Base-by-base conservation (phyloP, 2,113 vertebrate species). In the Macrotus californicus region DNA sequence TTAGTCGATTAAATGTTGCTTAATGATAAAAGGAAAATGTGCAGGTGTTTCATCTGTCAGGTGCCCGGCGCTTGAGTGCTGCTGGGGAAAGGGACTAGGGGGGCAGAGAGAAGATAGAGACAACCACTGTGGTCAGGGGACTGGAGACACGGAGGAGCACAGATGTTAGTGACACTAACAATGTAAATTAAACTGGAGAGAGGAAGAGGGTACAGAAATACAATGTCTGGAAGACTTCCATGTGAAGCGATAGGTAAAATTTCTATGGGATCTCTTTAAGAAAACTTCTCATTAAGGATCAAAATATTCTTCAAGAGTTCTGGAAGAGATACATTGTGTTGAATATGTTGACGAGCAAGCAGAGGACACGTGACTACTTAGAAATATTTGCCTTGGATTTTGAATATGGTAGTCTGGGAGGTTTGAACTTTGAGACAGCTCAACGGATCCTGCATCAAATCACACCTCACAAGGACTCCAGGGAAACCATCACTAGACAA, bases 1-100 rank as follows among this genome's bases (percentile, higher is more conserved):
- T 73, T 92, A 92, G 93, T 94, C 72, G 41, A 91, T 95, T 94
- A 96, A 95, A 77, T 97, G 87, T 95, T 96, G 84, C 87, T 95
- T 94, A 95, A 96, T 96, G 79, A 93, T 93, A 87, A 94, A 95
- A 72, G 43, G 50, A 86, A 83, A 41, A 80, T 19, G 41, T 87
- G 61, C 77, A 59, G 54, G 83, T 89, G 75, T 73, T 82, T 93
- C 79, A 93, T 76, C 93, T 94, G 82, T 89, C 86, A 83, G 87
- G 94, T 87, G 12, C 24, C 41, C 2, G 41, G 73, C 7, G 14
- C 52, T 70, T 64, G 48, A 81, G 34, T n/a, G 72, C 61, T 84
- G 29, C 22, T 31, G 36, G 59, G 18, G 2, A 82, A 84, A 85
- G n/a, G 36, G 39, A 36, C 24, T 24, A 82, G 59, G 39, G 34